These are phyloP conservation scores for Aurelia sp. DNA, from an alignment of 30 jellyfish, hydroid and myxozoan genomes.

Conservation along the genomic window DNA sequence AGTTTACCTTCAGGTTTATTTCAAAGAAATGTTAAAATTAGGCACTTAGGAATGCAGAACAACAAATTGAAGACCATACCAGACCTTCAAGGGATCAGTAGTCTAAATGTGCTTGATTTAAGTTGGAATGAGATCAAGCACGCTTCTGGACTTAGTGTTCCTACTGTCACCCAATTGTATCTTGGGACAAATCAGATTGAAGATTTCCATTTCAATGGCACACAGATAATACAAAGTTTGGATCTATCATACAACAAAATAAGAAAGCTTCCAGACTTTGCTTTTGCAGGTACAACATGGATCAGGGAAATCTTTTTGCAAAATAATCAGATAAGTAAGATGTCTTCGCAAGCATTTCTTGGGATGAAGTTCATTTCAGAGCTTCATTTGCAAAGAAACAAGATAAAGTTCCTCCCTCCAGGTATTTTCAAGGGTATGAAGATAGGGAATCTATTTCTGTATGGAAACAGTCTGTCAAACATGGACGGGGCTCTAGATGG, in stretches of 20 bases:
- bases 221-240: neutral
- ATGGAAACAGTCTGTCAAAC: conserved; percentile 19
- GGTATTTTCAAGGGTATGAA: conserved; percentile 36
- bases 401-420: neutral
- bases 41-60: neutral
- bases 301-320: conserved; percentile 21
- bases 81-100: conserved; percentile 6
- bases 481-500: conserved; percentile 34
- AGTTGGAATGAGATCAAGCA: conserved; percentile 10
- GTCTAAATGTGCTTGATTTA: conserved; percentile 2
- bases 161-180: neutral
- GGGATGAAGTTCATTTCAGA: conserved; percentile 14
- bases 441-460: conserved; percentile 9
- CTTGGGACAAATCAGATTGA: conserved; percentile 25
- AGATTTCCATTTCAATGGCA: conserved; percentile 1
- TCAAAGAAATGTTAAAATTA: neutral
- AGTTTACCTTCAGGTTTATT: conserved; percentile 29
- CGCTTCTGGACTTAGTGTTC: neutral
- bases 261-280: conserved; percentile 6
- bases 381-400: conserved; percentile 31
- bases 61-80: conserved; percentile 35
- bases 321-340: conserved; percentile 17
- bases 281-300: conserved; percentile 4
- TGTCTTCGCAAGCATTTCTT: conserved; percentile 57
- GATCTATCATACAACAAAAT: conserved; percentile 50